A percentile compares a stretch with the other conserved stretches of the same genome.
Conservation (phyloP, 2,888 invertebrate species). For the Kuschelorhynchus macadamiae region DNA sequence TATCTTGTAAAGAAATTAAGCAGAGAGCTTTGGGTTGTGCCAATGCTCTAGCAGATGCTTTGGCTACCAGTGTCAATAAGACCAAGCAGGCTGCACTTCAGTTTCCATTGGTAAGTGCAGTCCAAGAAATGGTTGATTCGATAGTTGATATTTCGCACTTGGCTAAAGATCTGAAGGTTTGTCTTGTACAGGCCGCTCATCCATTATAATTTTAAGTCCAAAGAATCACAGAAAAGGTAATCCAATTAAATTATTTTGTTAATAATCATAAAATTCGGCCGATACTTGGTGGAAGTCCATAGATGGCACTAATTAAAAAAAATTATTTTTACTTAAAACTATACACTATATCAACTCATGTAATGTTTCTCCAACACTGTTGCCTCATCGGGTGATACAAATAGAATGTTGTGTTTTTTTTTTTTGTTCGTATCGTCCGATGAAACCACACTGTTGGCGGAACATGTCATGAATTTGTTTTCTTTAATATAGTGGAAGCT, state of each 20-base stretch:
- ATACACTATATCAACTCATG: background rate
- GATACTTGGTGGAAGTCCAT: too few species aligned
- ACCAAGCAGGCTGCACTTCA: constrained; percentile 93
- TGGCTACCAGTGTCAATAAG: constrained; percentile 87
- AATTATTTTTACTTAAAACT: background rate
- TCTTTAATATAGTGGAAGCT: too few species aligned
- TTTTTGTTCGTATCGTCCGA: too few species aligned
- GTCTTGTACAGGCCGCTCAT: constrained; percentile 79
- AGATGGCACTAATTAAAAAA: background rate
- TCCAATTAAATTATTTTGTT: background rate
- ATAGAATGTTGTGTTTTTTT: too few species aligned
- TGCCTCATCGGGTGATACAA: too few species aligned
- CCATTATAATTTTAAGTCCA: constrained; percentile 62
- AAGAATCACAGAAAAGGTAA: constrained; percentile 13
- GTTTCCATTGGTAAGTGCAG: constrained; percentile 91
- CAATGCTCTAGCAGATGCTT: constrained; percentile 84
- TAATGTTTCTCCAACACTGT: too few species aligned
- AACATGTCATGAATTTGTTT: too few species aligned
- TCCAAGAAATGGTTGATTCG: constrained; percentile 94
- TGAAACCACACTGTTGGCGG: too few species aligned
- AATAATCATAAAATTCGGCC: too few species aligned
- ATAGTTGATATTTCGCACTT: constrained; percentile 88
- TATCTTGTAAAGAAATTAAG: constrained; percentile 81
- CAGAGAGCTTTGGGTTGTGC: constrained; percentile 82
- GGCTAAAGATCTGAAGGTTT: constrained; percentile 84